A percentile compares a stretch with the other conserved stretches of the same genome.
phyloP scores from a whole-genome alignment of 1,140 invertebrate genomes.

The Glossosoma conforme region DNA sequence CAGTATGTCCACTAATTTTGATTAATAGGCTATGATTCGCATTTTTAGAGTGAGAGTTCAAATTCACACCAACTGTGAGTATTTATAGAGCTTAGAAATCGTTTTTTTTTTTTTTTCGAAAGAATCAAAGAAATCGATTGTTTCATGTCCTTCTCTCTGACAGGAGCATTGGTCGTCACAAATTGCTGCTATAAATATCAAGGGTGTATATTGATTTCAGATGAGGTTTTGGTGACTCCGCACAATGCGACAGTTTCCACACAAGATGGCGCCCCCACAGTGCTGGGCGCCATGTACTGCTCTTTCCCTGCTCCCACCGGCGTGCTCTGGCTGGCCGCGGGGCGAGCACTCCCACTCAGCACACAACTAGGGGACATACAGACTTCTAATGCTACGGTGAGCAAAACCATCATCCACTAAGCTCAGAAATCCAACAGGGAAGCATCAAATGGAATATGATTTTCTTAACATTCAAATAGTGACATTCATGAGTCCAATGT shows the following conservation, averaged over 20 bases:
- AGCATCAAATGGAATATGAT: neutral
- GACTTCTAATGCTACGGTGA: constrained; percentile 7
- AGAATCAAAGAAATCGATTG: neutral
- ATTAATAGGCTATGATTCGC: too few species aligned
- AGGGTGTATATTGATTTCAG: neutral
- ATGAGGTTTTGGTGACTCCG: neutral
- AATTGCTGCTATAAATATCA: neutral
- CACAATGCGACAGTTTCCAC: neutral
- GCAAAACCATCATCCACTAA: neutral
- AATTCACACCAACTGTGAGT: too few species aligned
- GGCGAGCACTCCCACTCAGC: neutral
- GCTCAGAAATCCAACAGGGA: neutral
- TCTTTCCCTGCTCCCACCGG: neutral
- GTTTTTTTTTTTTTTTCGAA: too few species aligned
- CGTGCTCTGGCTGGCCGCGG: constrained; percentile 14
- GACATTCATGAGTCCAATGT: neutral
- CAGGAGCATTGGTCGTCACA: neutral
- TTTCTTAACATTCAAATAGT: neutral
- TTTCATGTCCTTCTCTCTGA: neutral
- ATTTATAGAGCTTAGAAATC: too few species aligned
- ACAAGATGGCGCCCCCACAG: neutral
- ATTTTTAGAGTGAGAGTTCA: too few species aligned
- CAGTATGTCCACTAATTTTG: too few species aligned
- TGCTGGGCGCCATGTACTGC: constrained; percentile 12
- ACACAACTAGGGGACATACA: neutral